phyloP scores from a whole-genome alignment of 2,113 vertebrate species.

The Zosterops hypoxanthus region DNA sequence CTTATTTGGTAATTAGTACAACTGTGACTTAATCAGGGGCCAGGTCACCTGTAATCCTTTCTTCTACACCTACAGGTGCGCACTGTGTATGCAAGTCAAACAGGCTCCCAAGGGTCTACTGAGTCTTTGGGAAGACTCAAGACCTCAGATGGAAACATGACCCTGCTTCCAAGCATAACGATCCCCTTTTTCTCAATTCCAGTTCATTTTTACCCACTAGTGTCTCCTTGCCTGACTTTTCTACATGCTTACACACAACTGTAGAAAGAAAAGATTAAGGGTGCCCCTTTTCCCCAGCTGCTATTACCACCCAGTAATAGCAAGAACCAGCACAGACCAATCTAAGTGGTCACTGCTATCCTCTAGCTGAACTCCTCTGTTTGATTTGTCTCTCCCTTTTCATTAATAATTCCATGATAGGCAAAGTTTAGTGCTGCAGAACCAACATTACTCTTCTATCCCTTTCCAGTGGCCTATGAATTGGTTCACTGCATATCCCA shows the following conservation, averaged over 20 bases:
- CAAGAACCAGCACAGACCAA: not conserved
- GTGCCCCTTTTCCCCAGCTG: not conserved
- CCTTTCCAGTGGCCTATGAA: not conserved
- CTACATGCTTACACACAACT: not conserved
- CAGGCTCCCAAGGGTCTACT: not conserved
- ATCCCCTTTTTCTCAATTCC: not conserved
- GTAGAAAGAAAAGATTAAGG: not conserved
- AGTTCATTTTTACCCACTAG: not conserved
- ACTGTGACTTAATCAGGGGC: not conserved
- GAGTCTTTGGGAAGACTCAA: not conserved
- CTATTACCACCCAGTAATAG: not conserved
- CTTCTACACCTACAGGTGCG: not conserved
- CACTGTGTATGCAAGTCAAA: not conserved
- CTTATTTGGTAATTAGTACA: not conserved
- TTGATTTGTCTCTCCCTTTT: not conserved
- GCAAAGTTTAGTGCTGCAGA: not conserved
- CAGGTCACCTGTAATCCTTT: not conserved
- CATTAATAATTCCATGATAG: not conserved
- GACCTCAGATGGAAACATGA: accelerated
- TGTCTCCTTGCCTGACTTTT: not conserved
- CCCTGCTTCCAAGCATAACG: not conserved
- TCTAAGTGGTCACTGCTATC: not conserved
- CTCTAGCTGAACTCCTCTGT: accelerated
- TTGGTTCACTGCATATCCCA: not conserved
- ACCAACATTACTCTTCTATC: not conserved